Percentiles rank a stretch among this genome's conserved stretches.
Evolutionary conservation across 2,113 vertebrate species (phyloP).

Genomic region (Caranx melampygus): DNA sequence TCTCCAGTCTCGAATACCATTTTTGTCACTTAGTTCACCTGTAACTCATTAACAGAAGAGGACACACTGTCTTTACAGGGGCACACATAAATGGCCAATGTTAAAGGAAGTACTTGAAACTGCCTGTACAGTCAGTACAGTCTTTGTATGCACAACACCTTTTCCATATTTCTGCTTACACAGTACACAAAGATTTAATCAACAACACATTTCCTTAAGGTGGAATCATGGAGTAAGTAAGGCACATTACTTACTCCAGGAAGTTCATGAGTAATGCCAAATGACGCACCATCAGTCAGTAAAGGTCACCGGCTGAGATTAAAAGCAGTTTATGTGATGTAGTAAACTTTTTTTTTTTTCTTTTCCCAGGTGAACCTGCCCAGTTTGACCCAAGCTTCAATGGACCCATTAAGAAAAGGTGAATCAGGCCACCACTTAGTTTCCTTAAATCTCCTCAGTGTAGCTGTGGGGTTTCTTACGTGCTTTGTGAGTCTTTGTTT

Average conservation of each 20-base stretch:
- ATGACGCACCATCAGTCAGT: not conserved
- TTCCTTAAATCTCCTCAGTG: not conserved
- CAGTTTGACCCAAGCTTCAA: conserved; percentile 86
- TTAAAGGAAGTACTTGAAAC: not conserved
- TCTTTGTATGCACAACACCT: not conserved
- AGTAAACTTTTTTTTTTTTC: conserved; percentile 1
- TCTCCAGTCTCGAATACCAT: not conserved
- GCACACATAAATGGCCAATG: not conserved
- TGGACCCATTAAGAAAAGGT: conserved; percentile 91
- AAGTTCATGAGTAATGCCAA: not conserved
- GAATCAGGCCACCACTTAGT: conserved; percentile 12
- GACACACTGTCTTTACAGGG: not conserved
- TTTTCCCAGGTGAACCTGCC: conserved; percentile 81
- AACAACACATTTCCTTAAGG: not conserved
- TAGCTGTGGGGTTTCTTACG: not conserved
- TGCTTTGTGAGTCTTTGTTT: not conserved
- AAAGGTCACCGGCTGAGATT: not conserved
- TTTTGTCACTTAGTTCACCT: not conserved
- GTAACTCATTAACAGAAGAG: conserved; percentile 47
- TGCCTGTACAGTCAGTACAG: not conserved
- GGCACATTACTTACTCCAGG: conserved; percentile 3
- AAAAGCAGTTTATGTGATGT: not conserved
- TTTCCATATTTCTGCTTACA: not conserved
- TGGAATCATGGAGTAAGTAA: not conserved
- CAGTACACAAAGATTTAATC: not conserved